These are phyloP conservation scores for Apamea sordens DNA, from an alignment of 2,888 invertebrate species.

Conservation along the genomic window DNA sequence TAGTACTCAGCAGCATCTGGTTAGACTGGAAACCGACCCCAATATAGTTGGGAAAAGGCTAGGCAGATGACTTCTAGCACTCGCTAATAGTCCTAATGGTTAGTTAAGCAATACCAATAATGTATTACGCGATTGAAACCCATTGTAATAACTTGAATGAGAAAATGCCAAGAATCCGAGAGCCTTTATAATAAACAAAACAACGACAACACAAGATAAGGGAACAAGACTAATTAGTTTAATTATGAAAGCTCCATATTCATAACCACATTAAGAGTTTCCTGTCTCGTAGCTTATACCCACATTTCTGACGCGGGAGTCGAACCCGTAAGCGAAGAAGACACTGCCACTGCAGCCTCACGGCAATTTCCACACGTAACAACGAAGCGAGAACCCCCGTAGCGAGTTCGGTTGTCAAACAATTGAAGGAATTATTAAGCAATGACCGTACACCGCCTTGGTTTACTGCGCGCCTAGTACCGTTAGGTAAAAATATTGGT, in stretches of 20 bases:
- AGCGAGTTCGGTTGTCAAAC: conserved; percentile 45
- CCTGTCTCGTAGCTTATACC: neutral
- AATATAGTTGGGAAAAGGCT: too few relatives aligned
- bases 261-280: conserved; percentile 1
- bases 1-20: too few relatives aligned
- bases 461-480: conserved; percentile 53
- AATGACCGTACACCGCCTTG: conserved; percentile 43
- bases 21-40: too few relatives aligned
- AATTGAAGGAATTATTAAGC: conserved; percentile 48
- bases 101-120: neutral
- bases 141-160: neutral
- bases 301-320: neutral
- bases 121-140: neutral
- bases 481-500: conserved; percentile 28
- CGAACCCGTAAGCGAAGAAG: conserved; percentile 19
- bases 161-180: neutral
- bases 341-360: conserved; percentile 6
- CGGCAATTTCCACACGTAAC: conserved; percentile 34
- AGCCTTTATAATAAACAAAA: neutral
- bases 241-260: conserved; percentile 27
- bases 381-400: conserved; percentile 45
- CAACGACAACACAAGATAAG: neutral
- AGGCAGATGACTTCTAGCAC: neutral
- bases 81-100: neutral
- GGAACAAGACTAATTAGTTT: conserved; percentile 18